These are phyloP conservation scores for Mycteria americana DNA, from an alignment of 2,797 vertebrate species.

Conservation along the genomic window DNA sequence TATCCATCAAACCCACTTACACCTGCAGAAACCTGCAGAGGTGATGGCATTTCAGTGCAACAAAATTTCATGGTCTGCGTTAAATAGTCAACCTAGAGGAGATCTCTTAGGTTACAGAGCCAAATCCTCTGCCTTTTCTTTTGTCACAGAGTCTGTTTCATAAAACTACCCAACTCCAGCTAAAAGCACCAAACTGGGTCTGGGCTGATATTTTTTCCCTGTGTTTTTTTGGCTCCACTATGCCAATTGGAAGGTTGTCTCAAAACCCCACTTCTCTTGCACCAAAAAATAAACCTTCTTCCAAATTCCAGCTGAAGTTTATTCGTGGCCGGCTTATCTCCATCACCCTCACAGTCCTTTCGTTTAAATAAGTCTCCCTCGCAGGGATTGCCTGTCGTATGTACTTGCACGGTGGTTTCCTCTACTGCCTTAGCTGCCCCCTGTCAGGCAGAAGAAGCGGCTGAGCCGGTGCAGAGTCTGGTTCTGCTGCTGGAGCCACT, in stretches of 20 bases:
- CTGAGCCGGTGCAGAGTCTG: background rate
- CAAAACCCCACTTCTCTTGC: background rate
- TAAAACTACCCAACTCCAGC: background rate
- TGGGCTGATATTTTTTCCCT: background rate
- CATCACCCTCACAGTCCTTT: background rate
- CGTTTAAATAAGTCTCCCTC: background rate
- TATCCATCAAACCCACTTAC: background rate
- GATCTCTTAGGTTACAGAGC: background rate
- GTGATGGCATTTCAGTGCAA: background rate
- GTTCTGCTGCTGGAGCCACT: background rate
- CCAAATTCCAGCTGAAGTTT: background rate
- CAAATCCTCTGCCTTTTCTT: background rate
- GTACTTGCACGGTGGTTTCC: background rate
- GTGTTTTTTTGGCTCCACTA: background rate
- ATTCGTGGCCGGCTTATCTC: background rate
- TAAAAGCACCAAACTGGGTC: background rate
- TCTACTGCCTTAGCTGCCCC: background rate
- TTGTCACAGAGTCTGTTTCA: background rate
- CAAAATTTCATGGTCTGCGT: background rate
- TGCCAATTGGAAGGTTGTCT: background rate
- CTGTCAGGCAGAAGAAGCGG: background rate
- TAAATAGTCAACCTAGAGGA: background rate
- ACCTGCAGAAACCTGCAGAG: background rate
- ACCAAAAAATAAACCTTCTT: background rate
- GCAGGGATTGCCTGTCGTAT: background rate